Conservation (phyloP, 2,797 vertebrate genomes). For the Rhinatrema bivittatum region DNA sequence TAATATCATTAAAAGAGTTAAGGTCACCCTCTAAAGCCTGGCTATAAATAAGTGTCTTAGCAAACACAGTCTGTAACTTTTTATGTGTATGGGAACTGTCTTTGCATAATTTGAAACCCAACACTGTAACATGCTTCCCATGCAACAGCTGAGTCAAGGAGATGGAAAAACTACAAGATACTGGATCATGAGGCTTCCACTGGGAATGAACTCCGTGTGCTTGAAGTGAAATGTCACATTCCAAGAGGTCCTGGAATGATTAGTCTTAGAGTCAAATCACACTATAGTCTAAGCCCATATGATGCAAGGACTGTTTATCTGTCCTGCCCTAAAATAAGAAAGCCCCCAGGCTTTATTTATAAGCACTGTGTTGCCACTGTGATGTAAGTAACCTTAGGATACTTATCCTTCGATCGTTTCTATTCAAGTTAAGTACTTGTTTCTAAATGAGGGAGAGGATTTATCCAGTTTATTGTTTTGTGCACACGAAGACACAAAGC, state of each 20-base stretch:
- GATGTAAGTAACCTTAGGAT: constrained; percentile 47
- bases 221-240: constrained; percentile 63
- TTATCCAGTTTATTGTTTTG: constrained; percentile 23
- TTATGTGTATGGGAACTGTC: constrained; percentile 10
- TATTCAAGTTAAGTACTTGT: constrained; percentile 32
- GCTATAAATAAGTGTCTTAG: constrained; percentile 16
- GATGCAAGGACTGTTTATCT: constrained; percentile 50
- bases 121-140: constrained; percentile 6
- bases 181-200: constrained; percentile 10
- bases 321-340: constrained; percentile 48
- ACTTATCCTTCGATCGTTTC: constrained; percentile 34
- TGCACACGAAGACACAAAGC: constrained; percentile 20
- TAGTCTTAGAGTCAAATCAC: constrained; percentile 39
- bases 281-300: constrained; percentile 39
- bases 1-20: constrained; percentile 6
- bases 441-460: constrained; percentile 29
- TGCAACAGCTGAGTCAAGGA: constrained; percentile 26
- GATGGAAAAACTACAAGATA: constrained; percentile 25
- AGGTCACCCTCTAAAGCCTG: constrained; percentile 24
- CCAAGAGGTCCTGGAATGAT: constrained; percentile 49
- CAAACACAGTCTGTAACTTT: constrained; percentile 33
- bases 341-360: constrained; percentile 53
- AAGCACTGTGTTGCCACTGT: constrained; percentile 19
- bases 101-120: constrained; percentile 30
- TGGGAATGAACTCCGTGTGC: constrained; percentile 34